Percentiles rank a stretch among this genome's conserved stretches.
Conservation (phyloP, 2,888 invertebrate species). For the Clanis bilineata region DNA sequence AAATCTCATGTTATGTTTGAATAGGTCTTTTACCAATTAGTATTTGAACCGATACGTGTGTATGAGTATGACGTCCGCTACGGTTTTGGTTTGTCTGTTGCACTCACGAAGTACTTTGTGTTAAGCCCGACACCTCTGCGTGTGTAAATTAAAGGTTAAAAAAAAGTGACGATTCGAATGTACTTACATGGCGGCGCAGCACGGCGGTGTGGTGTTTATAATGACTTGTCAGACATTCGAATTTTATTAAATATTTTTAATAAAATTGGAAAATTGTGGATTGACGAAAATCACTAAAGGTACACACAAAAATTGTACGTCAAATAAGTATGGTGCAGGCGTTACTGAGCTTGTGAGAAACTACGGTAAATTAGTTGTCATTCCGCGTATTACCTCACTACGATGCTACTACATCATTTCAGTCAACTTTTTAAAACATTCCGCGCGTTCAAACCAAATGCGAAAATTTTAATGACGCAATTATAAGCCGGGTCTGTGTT, state of each 20-base stretch:
- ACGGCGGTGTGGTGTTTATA: neutral
- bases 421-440: conserved; percentile 43
- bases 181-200: neutral
- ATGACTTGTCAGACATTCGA: neutral
- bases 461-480: conserved; percentile 57
- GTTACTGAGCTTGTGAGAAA: too few species aligned
- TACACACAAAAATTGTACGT: too few species aligned
- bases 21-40: conserved; percentile 81
- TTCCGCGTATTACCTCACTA: neutral
- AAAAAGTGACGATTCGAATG: conserved; percentile 1
- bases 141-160: conserved; percentile 43
- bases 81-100: conserved; percentile 59
- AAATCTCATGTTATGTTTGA: conserved; percentile 78
- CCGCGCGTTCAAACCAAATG: conserved; percentile 52
- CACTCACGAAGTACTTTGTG: conserved; percentile 43
- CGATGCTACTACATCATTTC: conserved; percentile 30
- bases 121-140: conserved; percentile 45
- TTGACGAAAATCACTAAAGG: too few species aligned
- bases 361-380: neutral
- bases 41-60: conserved; percentile 74
- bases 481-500: conserved; percentile 59
- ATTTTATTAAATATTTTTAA: conserved; percentile 2
- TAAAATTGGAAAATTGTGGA: too few species aligned
- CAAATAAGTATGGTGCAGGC: too few species aligned
- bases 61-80: conserved; percentile 62